Percentiles rank a stretch among this genome's conserved stretches.
Conservation (phyloP, 1,140 invertebrate genomes). For the Papilio glaucus region DNA sequence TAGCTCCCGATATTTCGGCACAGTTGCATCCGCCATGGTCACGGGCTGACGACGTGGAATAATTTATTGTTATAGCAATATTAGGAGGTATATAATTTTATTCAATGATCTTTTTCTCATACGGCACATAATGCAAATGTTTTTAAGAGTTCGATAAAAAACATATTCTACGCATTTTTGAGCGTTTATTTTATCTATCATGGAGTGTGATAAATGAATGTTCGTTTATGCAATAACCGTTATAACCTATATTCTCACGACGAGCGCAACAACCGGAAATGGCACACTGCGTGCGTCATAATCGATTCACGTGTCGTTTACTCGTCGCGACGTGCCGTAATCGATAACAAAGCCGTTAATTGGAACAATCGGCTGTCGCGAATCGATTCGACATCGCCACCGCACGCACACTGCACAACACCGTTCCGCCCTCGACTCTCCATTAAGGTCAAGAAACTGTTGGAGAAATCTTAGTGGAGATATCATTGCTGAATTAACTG, state of each 20-base stretch:
- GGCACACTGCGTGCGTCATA: conserved; percentile 27
- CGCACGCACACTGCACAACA: conserved; percentile 33
- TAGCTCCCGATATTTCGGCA: no score
- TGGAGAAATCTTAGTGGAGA: conserved; percentile 16
- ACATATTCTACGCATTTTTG: not conserved
- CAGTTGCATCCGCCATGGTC: no score
- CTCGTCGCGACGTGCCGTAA: conserved; percentile 26
- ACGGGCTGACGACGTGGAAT: no score
- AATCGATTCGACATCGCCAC: conserved; percentile 43
- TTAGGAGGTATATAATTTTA: no score
- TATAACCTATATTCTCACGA: conserved; percentile 26
- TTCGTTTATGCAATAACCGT: conserved; percentile 14
- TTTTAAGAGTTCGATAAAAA: no score
- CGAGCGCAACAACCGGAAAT: conserved; percentile 24
- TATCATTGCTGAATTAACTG: not conserved
- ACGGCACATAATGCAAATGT: no score
- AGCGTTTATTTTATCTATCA: not conserved
- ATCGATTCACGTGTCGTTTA: conserved; percentile 34
- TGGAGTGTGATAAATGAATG: not conserved
- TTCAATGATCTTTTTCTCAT: no score
- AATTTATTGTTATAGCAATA: no score
- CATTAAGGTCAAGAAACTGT: conserved; percentile 12
- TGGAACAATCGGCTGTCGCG: conserved; percentile 42
- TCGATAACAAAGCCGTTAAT: conserved; percentile 50
- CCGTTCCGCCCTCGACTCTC: not conserved